A percentile compares a stretch with the other conserved stretches of the same genome.
phyloP scores from a whole-genome alignment of 2,113 vertebrate species.

The Sorex fumeus region DNA sequence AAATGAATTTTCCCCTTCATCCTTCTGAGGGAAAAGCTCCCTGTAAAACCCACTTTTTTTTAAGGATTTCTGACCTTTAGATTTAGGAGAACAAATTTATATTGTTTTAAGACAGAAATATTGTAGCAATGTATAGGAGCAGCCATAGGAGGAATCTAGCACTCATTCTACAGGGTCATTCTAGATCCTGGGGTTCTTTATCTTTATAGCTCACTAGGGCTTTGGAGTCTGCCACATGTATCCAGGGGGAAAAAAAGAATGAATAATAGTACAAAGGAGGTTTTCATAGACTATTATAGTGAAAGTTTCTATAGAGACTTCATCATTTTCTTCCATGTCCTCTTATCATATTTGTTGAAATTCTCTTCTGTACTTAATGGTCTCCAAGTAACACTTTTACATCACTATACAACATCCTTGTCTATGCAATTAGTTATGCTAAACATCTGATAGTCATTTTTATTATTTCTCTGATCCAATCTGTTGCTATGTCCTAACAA shows the following conservation, averaged over 20 bases:
- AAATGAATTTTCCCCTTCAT: not conserved
- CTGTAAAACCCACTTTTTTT: not conserved
- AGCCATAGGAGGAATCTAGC: not conserved
- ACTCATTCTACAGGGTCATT: not conserved
- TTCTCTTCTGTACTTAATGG: not conserved
- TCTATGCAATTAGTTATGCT: not conserved
- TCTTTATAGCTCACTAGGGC: not conserved
- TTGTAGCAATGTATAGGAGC: not conserved
- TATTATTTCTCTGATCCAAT: not conserved
- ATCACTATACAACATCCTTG: not conserved
- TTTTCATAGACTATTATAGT: not conserved
- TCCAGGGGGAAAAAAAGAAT: not conserved
- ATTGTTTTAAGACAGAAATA: not conserved
- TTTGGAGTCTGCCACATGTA: not conserved
- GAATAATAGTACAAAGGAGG: not conserved
- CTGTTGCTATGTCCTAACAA: not conserved
- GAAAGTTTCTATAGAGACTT: slow-evolving; percentile 25
- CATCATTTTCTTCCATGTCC: not conserved
- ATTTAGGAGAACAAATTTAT: not conserved
- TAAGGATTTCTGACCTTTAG: not conserved
- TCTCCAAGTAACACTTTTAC: slow-evolving; percentile 3
- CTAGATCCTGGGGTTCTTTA: slow-evolving; percentile 1
- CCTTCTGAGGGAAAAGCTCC: not conserved
- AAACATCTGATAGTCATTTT: not conserved
- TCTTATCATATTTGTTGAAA: not conserved